Conservation (phyloP, 2,113 vertebrate species). For the Syrrhaptes paradoxus region DNA sequence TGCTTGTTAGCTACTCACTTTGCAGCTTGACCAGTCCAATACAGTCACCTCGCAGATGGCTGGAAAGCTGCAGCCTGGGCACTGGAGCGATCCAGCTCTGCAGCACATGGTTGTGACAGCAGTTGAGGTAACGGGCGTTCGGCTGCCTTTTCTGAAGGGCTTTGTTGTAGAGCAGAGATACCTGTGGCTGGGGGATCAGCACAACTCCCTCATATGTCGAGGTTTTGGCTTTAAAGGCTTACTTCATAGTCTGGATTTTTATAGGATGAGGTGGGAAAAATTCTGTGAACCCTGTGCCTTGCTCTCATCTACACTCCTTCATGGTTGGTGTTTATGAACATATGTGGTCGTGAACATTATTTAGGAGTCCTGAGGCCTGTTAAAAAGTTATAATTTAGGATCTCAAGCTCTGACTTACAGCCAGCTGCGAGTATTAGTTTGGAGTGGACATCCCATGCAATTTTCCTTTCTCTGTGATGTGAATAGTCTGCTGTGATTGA, state of each 20-base stretch:
- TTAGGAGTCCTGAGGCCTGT: not conserved
- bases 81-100: not conserved
- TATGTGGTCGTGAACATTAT: not conserved
- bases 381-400: not conserved
- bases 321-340: not conserved
- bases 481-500: not conserved
- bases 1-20: constrained; percentile 50
- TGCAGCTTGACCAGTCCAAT: constrained; percentile 48
- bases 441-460: not conserved
- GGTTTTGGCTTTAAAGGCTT: not conserved
- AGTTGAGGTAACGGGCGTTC: not conserved
- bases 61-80: constrained; percentile 3
- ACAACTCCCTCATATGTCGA: rapidly evolving
- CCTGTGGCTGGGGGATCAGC: not conserved
- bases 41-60: constrained; percentile 26
- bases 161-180: not conserved
- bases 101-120: not conserved
- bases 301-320: not conserved
- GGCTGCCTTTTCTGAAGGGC: constrained; percentile 9
- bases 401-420: not conserved
- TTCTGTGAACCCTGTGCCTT: not conserved
- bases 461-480: not conserved
- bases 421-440: not conserved
- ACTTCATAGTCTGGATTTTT: not conserved
- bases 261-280: not conserved